phyloP scores from a whole-genome alignment of 2,797 vertebrate species.

The Passerculus sandwichensis region DNA sequence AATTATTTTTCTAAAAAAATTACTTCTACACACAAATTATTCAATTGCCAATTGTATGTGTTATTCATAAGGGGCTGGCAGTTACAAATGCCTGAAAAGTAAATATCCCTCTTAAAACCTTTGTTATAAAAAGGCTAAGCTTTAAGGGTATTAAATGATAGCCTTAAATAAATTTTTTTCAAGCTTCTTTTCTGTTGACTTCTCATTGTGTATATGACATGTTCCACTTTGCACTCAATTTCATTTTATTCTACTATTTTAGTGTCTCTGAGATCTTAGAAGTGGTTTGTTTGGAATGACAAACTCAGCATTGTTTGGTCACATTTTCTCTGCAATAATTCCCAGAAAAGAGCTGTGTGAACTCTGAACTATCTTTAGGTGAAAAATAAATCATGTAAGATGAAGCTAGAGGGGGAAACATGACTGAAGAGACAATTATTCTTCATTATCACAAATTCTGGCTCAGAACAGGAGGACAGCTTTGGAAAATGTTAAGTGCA shows the following conservation, averaged over 20 bases:
- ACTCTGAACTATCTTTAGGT: background rate
- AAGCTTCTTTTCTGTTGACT: slow-evolving; percentile 70
- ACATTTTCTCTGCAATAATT: background rate
- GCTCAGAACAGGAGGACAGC: background rate
- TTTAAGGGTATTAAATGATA: slow-evolving; percentile 78
- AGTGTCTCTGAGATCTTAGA: background rate
- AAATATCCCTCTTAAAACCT: slow-evolving; percentile 70
- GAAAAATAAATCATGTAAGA: background rate
- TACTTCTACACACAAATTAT: slow-evolving; percentile 71
- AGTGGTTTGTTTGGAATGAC: background rate
- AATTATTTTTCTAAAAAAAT: slow-evolving; percentile 84
- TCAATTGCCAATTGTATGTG: slow-evolving; percentile 34
- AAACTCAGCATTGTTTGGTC: background rate
- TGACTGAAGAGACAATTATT: background rate
- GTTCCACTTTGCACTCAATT: background rate
- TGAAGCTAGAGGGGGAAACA: background rate
- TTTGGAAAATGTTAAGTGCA: background rate
- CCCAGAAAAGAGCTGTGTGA: background rate
- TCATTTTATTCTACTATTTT: background rate
- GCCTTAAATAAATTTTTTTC: slow-evolving; percentile 85
- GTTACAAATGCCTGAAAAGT: slow-evolving; percentile 57
- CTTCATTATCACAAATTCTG: background rate
- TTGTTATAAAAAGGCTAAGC: slow-evolving; percentile 78
- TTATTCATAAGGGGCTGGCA: slow-evolving; percentile 35
- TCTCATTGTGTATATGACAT: slow-evolving; percentile 1